Conservation (phyloP, 2,888 invertebrate genomes). For the Scaeva pyrastri region DNA sequence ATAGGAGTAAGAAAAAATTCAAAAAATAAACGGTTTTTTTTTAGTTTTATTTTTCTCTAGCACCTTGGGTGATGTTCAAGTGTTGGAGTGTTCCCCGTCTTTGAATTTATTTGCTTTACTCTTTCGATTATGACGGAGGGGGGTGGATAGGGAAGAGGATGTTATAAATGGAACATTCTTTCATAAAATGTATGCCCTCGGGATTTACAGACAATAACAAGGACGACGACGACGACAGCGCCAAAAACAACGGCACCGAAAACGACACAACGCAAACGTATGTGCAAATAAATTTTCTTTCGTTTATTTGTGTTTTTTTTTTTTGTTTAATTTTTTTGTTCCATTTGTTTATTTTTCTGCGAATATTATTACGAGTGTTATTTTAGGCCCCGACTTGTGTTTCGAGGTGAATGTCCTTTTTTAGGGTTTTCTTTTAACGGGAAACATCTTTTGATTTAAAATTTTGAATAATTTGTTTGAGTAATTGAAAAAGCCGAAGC, state of each 20-base stretch:
- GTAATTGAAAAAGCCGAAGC: slow-evolving; percentile 4
- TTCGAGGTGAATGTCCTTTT: slow-evolving; percentile 58
- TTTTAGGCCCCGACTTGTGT: neutral
- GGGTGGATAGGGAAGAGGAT: neutral
- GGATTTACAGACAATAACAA: slow-evolving; percentile 37
- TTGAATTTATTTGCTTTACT: slow-evolving; percentile 47
- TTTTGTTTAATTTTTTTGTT: too few relatives aligned
- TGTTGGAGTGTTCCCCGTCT: slow-evolving; percentile 18
- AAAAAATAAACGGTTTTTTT: slow-evolving; percentile 25
- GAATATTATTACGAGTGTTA: slow-evolving; percentile 25
- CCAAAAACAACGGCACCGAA: neutral
- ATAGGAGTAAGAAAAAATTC: neutral
- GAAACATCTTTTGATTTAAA: neutral
- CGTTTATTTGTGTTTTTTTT: slow-evolving; percentile 1
- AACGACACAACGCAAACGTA: slow-evolving; percentile 6
- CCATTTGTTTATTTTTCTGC: too few relatives aligned
- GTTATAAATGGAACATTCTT: slow-evolving; percentile 18
- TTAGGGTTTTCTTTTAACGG: neutral
- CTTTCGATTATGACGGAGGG: slow-evolving; percentile 15
- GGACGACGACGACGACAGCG: neutral
- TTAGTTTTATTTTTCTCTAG: slow-evolving; percentile 25
- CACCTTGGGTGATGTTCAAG: slow-evolving; percentile 24
- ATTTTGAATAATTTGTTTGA: neutral
- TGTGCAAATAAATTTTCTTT: slow-evolving; percentile 47
- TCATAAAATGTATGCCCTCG: slow-evolving; percentile 34